Evolutionary conservation across 2,888 invertebrate species (phyloP).

Genomic region (Cephus nigrinus): DNA sequence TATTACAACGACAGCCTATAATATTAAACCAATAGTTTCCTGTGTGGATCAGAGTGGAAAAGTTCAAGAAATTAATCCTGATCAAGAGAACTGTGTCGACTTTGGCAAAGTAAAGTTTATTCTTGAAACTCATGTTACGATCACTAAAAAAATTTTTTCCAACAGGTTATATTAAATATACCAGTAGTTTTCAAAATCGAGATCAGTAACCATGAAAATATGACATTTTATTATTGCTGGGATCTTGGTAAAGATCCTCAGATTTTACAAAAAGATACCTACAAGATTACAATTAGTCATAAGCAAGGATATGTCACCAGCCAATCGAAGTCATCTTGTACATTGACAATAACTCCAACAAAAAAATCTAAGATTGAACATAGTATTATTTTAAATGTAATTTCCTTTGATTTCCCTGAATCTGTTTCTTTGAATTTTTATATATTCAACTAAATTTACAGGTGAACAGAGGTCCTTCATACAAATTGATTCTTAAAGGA

Average conservation of each 20-base stretch:
- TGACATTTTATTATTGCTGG: slow-evolving; percentile 62
- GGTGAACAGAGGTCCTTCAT: slow-evolving; percentile 77
- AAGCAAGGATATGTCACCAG: slow-evolving; percentile 35
- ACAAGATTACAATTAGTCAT: slow-evolving; percentile 25
- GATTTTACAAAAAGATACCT: slow-evolving; percentile 22
- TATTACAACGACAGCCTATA: slow-evolving; percentile 69
- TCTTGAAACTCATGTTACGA: slow-evolving; percentile 8
- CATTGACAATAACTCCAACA: slow-evolving; percentile 36
- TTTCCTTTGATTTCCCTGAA: not conserved
- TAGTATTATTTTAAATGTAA: not conserved
- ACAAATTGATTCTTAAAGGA: slow-evolving; percentile 71
- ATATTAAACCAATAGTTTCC: slow-evolving; percentile 68
- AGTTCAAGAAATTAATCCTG: slow-evolving; percentile 42
- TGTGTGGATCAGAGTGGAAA: slow-evolving; percentile 57
- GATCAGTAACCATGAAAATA: slow-evolving; percentile 58
- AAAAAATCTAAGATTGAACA: slow-evolving; percentile 36
- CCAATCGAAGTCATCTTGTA: slow-evolving; percentile 30
- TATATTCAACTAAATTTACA: slow-evolving; percentile 50
- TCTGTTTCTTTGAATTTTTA: not conserved
- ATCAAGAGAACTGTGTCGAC: slow-evolving; percentile 59
- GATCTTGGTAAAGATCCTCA: slow-evolving; percentile 38
- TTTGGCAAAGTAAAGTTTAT: slow-evolving; percentile 59
- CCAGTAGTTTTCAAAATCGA: slow-evolving; percentile 47
- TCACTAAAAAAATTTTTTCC: slow-evolving; percentile 17
- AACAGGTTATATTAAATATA: slow-evolving; percentile 51